Percentiles rank a stretch among this genome's conserved stretches.
phyloP scores from a whole-genome alignment of 1,140 invertebrate species.

The Bombyx mori region DNA sequence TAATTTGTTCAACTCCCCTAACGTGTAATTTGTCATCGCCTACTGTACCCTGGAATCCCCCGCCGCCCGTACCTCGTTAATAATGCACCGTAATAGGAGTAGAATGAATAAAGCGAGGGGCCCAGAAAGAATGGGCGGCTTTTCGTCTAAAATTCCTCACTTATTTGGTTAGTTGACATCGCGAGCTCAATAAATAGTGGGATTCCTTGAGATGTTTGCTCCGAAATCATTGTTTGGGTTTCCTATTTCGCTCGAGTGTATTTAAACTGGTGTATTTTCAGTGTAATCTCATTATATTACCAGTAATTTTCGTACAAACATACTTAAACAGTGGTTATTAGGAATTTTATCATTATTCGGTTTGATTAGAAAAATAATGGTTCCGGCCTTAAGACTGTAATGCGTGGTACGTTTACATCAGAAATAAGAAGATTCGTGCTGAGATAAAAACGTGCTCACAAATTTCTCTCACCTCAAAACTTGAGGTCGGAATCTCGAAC shows the following conservation, averaged over 20 bases:
- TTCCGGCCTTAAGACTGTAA: too few relatives aligned
- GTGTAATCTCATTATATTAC: not conserved
- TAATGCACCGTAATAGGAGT: not conserved
- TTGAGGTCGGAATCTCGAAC: too few relatives aligned
- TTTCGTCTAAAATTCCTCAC: constrained; percentile 26
- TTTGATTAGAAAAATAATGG: too few relatives aligned
- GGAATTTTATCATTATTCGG: too few relatives aligned
- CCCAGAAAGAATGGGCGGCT: constrained; percentile 24
- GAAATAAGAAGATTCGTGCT: too few relatives aligned
- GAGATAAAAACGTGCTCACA: too few relatives aligned
- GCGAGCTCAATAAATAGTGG: constrained; percentile 38
- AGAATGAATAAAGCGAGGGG: constrained; percentile 8
- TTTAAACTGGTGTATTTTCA: too few relatives aligned
- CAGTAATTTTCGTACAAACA: not conserved
- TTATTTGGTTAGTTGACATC: constrained; percentile 45
- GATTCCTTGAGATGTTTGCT: constrained; percentile 36
- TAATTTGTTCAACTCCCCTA: constrained; percentile 63
- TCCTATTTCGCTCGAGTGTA: too few relatives aligned
- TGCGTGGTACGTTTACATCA: too few relatives aligned
- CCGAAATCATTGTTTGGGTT: constrained; percentile 16
- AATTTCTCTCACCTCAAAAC: too few relatives aligned
- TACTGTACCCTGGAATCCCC: constrained; percentile 20
- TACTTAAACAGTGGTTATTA: not conserved
- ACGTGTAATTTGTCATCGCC: constrained; percentile 45
- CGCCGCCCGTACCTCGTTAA: constrained; percentile 9